These are phyloP conservation scores for Pteromalus puparum DNA, from an alignment of 1,140 invertebrate species.

Conservation along the genomic window DNA sequence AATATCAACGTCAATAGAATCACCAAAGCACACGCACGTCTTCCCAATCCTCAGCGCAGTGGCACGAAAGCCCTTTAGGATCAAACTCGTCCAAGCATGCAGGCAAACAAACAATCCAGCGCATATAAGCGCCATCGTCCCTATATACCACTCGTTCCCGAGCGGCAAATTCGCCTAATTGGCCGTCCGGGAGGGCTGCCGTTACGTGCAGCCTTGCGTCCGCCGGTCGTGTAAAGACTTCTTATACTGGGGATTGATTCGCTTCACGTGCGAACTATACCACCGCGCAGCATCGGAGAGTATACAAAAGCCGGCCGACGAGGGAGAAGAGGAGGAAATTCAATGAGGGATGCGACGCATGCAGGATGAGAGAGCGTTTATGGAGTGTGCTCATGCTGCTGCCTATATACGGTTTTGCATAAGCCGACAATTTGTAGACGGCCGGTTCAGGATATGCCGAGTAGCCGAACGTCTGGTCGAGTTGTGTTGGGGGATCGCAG, in stretches of 20 bases:
- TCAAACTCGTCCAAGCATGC: not conserved
- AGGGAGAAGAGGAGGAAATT: conserved; percentile 3
- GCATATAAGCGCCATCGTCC: not conserved
- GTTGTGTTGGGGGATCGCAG: not conserved
- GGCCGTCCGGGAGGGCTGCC: not conserved
- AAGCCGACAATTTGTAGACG: not conserved
- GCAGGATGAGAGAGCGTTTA: not conserved
- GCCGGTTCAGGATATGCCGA: not conserved
- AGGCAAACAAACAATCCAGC: not conserved
- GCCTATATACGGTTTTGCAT: not conserved
- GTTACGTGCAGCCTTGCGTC: not conserved
- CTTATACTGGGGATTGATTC: not conserved
- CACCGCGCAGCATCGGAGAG: not conserved
- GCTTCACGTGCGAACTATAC: not conserved
- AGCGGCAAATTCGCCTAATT: not conserved
- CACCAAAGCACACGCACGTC: too few relatives aligned
- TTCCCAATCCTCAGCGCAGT: too few relatives aligned
- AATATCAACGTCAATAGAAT: too few relatives aligned
- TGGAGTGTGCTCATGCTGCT: not conserved
- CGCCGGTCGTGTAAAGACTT: not conserved
- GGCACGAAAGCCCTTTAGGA: not conserved
- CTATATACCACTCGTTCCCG: not conserved
- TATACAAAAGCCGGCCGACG: not conserved
- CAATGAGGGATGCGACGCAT: not conserved
- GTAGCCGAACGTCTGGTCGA: not conserved